These are phyloP conservation scores for Rhodinocichla rosea DNA, from an alignment of 2,113 vertebrate species.

Conservation along the genomic window DNA sequence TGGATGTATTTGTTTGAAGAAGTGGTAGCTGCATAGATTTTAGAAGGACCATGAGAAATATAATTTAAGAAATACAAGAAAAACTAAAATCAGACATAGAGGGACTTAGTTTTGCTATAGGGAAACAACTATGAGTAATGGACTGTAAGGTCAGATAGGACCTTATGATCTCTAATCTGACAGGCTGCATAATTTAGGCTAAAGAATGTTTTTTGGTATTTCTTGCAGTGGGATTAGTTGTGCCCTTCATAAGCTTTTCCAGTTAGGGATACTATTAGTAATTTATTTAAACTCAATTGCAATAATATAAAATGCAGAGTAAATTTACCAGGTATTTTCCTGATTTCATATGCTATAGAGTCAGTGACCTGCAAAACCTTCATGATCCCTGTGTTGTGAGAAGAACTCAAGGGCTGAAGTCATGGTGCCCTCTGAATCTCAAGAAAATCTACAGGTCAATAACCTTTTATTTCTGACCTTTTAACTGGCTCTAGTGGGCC, in stretches of 20 bases:
- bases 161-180: not conserved
- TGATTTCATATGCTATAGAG: slow-evolving; percentile 44
- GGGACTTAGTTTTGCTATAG: not conserved
- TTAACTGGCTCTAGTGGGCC: slow-evolving; percentile 74
- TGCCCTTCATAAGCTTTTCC: not conserved
- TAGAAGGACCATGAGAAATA: not conserved
- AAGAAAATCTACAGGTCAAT: slow-evolving; percentile 73
- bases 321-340: slow-evolving; percentile 30
- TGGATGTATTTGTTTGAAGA: not conserved
- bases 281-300: slow-evolving; percentile 11
- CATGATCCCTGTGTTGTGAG: slow-evolving; percentile 58
- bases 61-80: not conserved
- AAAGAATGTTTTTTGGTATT: not conserved
- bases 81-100: not conserved
- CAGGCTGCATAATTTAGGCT: not conserved
- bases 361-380: slow-evolving; percentile 61
- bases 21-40: not conserved
- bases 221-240: not conserved
- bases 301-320: slow-evolving; percentile 36
- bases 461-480: slow-evolving; percentile 78
- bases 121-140: not conserved
- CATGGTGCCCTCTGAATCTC: slow-evolving; percentile 10
- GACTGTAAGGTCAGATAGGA: not conserved
- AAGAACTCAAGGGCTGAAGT: slow-evolving; percentile 41
- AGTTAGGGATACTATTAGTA: not conserved